Base-by-base conservation (phyloP, 1,140 invertebrate species). In the Diachasma alloeum region DNA sequence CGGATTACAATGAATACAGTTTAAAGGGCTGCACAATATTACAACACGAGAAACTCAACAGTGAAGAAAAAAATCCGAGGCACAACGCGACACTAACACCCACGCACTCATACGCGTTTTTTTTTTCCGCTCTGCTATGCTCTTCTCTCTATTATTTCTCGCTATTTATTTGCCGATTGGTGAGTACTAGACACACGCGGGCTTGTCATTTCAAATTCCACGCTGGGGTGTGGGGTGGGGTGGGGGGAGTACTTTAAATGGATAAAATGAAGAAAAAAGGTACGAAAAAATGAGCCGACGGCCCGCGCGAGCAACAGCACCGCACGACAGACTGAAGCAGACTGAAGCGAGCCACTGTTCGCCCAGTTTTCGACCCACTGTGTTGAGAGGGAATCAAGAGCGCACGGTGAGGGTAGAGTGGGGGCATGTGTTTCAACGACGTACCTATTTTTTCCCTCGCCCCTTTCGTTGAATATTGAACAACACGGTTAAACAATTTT, bases 301-400 rank as follows among this genome's bases (percentile, higher is more conserved):
- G 4, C 36, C 66, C 15, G 56, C 78, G 59, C 69, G 76, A 80
- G 72, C 80, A 78, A 76, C 76, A 78, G 75, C 78, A 80, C 80
- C 86, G 83, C 85, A 84, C 84, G 80, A 87, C 82, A 73, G 78
- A 87, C 87, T 88, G 81, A 88, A 76, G 56, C 79, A 81, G 76
- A 42, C 69, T 68, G 36, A 70, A 68, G 22, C 72, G 76, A 78
- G 78, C 53, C 44, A 19, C n/a, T 69, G n/a, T 15, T 68, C 66
- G 26, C 36, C 66, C 36, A 37, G 26, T 39, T 68, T 68, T 39
- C 31, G 36, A 68, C 36, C 36, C 36, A 68, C 59, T 63, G 22
- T 63, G 67, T 76, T 59, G 80, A 74, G 72, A 70, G 78, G 80
- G 44, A 74, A 39, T 22, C 39, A 39, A 59, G 66, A 48, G 59